These are phyloP conservation scores for Calcarius lapponicus DNA, from an alignment of 2,797 vertebrate species.

Conservation along the genomic window DNA sequence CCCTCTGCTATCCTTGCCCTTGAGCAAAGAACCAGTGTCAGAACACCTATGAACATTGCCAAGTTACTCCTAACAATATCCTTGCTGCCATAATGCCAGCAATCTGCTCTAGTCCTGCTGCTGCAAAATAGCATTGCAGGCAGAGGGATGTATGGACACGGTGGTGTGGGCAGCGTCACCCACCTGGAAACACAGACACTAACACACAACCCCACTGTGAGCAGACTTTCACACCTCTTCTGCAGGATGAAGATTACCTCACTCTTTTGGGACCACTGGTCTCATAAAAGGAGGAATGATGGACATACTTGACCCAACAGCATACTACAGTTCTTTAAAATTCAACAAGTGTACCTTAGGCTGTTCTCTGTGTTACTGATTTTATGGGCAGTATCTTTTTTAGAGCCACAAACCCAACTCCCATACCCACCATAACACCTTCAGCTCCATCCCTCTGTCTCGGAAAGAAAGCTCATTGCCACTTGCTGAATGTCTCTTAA, in stretches of 20 bases:
- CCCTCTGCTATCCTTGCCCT: conserved; percentile 76
- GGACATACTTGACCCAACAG: not conserved
- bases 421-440: not conserved
- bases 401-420: not conserved
- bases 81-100: conserved; percentile 73
- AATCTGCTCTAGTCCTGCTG: conserved; percentile 76
- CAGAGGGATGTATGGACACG: conserved; percentile 32
- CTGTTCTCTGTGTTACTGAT: not conserved
- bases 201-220: not conserved
- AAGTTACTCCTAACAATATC: conserved; percentile 76
- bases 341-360: not conserved
- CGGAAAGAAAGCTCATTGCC: not conserved
- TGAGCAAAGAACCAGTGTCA: conserved; percentile 75
- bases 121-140: conserved; percentile 62
- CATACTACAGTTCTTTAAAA: not conserved
- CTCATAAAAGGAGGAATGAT: not conserved
- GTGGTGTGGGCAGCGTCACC: not conserved
- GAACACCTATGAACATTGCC: conserved; percentile 73
- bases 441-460: not conserved
- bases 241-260: not conserved
- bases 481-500: not conserved
- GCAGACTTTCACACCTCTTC: not conserved
- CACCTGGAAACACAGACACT: not conserved
- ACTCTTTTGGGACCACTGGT: not conserved
- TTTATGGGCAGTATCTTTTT: not conserved